Evolutionary conservation across 1,140 invertebrate species (phyloP).

Genomic region (Globodera ellingtonae): DNA sequence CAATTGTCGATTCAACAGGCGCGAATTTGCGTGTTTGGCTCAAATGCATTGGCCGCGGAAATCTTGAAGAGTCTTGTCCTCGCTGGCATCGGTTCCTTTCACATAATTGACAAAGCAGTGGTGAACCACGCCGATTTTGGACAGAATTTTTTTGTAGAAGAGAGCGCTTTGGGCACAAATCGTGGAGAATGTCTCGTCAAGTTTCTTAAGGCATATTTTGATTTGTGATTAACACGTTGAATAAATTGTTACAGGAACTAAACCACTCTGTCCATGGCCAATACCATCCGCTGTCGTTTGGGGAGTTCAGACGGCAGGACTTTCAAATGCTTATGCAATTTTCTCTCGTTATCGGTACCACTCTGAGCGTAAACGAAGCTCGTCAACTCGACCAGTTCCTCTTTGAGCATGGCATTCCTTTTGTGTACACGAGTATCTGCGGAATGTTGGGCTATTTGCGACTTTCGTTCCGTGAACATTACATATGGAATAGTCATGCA

Average conservation of each 20-base stretch:
- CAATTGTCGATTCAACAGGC: constrained; percentile 41
- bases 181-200: constrained; percentile 31
- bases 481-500: constrained; percentile 65
- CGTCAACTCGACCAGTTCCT: constrained; percentile 38
- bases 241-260: constrained; percentile 39
- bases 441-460: constrained; percentile 89
- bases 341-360: constrained; percentile 82
- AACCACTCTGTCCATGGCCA: constrained; percentile 43
- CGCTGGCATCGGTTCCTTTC: constrained; percentile 44
- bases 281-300: constrained; percentile 21
- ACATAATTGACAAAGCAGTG: constrained; percentile 42
- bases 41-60: constrained; percentile 45
- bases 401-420: constrained; percentile 40
- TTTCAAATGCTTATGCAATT: constrained; percentile 77
- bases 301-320: constrained; percentile 20
- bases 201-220: constrained; percentile 13
- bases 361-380: constrained; percentile 67
- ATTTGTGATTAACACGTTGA: too few species aligned
- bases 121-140: constrained; percentile 43
- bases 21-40: constrained; percentile 47
- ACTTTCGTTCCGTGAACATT: constrained; percentile 85
- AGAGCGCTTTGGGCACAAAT: constrained; percentile 8
- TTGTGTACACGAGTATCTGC: constrained; percentile 72
- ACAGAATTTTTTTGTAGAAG: constrained; percentile 47
- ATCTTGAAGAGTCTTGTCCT: constrained; percentile 49